These are phyloP conservation scores for Ostrea denselamellosa DNA, from an alignment of 1,140 invertebrate genomes.

Conservation along the genomic window DNA sequence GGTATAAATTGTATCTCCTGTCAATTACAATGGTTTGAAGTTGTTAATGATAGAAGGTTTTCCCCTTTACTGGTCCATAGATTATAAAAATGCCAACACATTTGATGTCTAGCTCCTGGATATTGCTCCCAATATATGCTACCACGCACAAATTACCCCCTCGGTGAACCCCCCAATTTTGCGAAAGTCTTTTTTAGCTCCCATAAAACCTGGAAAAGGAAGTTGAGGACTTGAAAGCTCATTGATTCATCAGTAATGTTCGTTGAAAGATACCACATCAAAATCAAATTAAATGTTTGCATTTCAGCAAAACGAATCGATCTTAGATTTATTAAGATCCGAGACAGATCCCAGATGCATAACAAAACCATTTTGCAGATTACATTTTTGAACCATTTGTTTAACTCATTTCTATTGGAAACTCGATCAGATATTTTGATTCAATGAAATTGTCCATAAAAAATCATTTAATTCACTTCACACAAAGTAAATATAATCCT, in stretches of 20 bases:
- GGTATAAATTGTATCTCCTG: not conserved
- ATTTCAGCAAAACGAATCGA: not conserved
- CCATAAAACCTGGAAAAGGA: not conserved
- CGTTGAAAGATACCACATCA: constrained; percentile 7
- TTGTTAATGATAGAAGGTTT: not conserved
- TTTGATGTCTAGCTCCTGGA: not conserved
- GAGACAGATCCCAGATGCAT: constrained; percentile 27
- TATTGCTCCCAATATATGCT: not conserved
- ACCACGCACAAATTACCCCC: not conserved
- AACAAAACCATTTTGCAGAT: constrained; percentile 1
- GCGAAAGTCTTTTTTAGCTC: not conserved
- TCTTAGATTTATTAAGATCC: not conserved
- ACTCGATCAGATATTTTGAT: constrained; percentile 6
- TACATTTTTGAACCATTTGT: constrained; percentile 18
- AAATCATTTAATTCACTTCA: not conserved
- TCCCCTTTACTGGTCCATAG: not conserved
- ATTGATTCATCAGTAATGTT: not conserved
- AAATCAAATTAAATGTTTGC: constrained; percentile 31
- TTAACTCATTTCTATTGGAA: not conserved
- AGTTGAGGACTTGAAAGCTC: not conserved
- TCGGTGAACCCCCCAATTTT: not conserved
- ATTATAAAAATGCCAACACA: not conserved
- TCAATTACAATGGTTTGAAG: constrained; percentile 5
- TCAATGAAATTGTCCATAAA: not conserved
- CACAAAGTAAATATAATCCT: not conserved